Conservation (phyloP, 2,113 vertebrate genomes). For the Sinocyclocheilus grahami region DNA sequence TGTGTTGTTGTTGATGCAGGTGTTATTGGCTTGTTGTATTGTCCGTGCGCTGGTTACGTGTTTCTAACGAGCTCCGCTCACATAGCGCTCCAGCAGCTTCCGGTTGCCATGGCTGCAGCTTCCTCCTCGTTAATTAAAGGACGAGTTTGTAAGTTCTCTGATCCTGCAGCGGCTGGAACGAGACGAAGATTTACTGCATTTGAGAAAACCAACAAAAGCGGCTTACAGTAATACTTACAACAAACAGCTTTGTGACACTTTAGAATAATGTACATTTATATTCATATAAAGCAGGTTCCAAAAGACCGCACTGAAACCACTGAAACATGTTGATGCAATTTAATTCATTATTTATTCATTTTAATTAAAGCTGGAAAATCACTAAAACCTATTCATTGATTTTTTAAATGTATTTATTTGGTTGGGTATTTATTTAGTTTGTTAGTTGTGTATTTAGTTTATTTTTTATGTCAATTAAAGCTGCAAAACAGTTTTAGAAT, state of each 20-base stretch:
- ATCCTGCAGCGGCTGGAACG: slow-evolving; percentile 1
- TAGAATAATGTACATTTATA: no score
- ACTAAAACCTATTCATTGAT: no score
- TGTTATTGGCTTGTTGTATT: slow-evolving; percentile 33
- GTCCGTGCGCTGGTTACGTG: neutral
- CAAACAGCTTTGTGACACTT: neutral
- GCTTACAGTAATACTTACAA: neutral
- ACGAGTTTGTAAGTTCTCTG: slow-evolving; percentile 24
- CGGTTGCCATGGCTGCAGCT: slow-evolving; percentile 16
- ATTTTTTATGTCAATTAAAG: no score
- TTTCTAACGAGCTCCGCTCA: neutral
- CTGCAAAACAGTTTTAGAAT: no score
- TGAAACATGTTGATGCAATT: no score
- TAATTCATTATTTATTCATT: neutral
- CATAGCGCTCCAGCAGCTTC: neutral
- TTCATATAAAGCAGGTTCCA: no score
- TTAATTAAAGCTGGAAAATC: neutral
- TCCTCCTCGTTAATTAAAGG: slow-evolving; percentile 47
- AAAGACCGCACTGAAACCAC: no score
- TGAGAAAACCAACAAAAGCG: neutral
- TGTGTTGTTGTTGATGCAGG: slow-evolving; percentile 26
- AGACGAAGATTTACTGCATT: neutral
- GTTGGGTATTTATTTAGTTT: no score
- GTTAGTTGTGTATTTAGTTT: no score
- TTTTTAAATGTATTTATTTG: no score